Percentiles rank a stretch among this genome's conserved stretches.
phyloP scores from a whole-genome alignment of 2,797 vertebrate species.

The Pseudochirops cupreus region DNA sequence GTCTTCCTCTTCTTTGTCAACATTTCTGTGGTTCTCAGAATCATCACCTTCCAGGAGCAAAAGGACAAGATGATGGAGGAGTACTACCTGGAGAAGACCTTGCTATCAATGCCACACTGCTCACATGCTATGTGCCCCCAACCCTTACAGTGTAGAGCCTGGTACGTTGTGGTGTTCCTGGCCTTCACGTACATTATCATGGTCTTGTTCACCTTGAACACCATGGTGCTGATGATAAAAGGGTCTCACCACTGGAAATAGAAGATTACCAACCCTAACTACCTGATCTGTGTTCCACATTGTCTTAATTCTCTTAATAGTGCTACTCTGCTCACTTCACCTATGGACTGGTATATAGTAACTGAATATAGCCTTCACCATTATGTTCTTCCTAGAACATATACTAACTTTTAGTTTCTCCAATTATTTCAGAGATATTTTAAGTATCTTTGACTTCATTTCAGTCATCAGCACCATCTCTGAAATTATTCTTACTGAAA shows the following conservation, averaged over 20 bases:
- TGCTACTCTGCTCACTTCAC: slow-evolving; percentile 94
- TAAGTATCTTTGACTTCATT: background rate
- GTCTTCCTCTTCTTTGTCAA: slow-evolving; percentile 99
- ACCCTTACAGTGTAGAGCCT: slow-evolving; percentile 96
- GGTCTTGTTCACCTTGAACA: slow-evolving; percentile 98
- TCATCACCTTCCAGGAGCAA: slow-evolving; percentile 99
- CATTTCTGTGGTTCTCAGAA: slow-evolving; percentile 99
- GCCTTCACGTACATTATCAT: slow-evolving; percentile 98
- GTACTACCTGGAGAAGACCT: slow-evolving; percentile 99
- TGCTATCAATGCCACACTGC: slow-evolving; percentile 96
- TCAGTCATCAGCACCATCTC: background rate
- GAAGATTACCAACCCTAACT: background rate
- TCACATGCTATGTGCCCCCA: slow-evolving; percentile 98
- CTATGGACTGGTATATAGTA: slow-evolving; percentile 96
- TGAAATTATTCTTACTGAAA: background rate
- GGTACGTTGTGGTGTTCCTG: slow-evolving; percentile 98
- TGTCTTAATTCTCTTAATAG: slow-evolving; percentile 82
- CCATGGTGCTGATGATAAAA: slow-evolving; percentile 98
- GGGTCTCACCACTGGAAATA: background rate
- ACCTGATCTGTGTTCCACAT: background rate
- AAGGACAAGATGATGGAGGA: slow-evolving; percentile 99
- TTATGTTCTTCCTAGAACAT: slow-evolving; percentile 97
- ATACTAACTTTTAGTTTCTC: slow-evolving; percentile 96
- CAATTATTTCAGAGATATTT: slow-evolving; percentile 85
- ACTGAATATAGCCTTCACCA: slow-evolving; percentile 97